These are phyloP conservation scores for Rhagonycha fulva DNA, from an alignment of 2,888 invertebrate genomes.

Conservation along the genomic window DNA sequence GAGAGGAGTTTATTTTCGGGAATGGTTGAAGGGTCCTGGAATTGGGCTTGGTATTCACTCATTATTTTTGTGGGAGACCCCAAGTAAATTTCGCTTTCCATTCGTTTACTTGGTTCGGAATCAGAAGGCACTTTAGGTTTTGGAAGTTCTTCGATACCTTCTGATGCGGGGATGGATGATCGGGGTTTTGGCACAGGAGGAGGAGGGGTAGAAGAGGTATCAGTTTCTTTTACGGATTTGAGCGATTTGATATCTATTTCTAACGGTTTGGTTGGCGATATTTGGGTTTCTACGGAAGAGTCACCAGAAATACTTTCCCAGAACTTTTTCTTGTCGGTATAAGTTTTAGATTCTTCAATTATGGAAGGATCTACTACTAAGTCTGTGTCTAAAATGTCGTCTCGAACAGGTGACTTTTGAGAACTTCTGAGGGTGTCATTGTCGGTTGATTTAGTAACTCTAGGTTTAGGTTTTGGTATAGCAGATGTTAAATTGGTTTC, in stretches of 20 bases:
- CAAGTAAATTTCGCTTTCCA: slow-evolving; percentile 2
- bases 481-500: slow-evolving; percentile 45
- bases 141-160: slow-evolving; percentile 39
- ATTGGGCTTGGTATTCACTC: slow-evolving; percentile 52
- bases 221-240: slow-evolving; percentile 23
- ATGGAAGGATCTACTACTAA: slow-evolving; percentile 27
- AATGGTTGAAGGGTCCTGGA: slow-evolving; percentile 42
- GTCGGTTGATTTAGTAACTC: slow-evolving; percentile 40
- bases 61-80: slow-evolving; percentile 33
- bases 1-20: slow-evolving; percentile 14
- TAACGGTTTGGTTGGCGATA: slow-evolving; percentile 42
- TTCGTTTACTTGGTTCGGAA: background rate
- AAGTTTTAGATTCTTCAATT: slow-evolving; percentile 47
- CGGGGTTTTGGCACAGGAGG: slow-evolving; percentile 57
- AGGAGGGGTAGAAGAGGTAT: slow-evolving; percentile 26
- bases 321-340: slow-evolving; percentile 58
- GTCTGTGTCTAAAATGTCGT: slow-evolving; percentile 24
- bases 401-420: slow-evolving; percentile 32
- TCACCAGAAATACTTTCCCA: slow-evolving; percentile 57
- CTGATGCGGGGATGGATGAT: slow-evolving; percentile 41
- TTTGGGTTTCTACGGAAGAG: slow-evolving; percentile 35
- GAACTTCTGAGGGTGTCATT: slow-evolving; percentile 22
- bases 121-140: background rate
- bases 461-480: slow-evolving; percentile 46
- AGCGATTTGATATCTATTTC: background rate